These are phyloP conservation scores for Marronus borbonicus DNA, from an alignment of 2,888 invertebrate genomes.

Conservation along the genomic window DNA sequence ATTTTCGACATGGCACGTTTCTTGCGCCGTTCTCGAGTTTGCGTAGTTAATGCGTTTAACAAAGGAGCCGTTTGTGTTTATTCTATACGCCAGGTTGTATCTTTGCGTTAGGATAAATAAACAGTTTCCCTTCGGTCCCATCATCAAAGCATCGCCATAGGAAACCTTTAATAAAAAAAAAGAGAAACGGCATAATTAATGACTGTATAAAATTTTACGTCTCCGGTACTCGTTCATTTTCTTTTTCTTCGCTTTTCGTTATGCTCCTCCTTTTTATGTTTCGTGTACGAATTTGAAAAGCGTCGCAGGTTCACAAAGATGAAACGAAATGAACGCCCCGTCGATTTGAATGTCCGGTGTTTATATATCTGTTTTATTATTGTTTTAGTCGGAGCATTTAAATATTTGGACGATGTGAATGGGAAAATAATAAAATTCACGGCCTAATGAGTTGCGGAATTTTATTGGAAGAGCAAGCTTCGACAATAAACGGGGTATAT, in stretches of 20 bases:
- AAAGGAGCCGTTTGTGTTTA: conserved; percentile 5
- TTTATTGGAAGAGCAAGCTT: too few relatives aligned
- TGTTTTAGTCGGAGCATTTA: too few relatives aligned
- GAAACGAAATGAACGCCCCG: too few relatives aligned
- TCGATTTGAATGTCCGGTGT: too few relatives aligned
- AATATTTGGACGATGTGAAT: too few relatives aligned
- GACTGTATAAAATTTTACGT: conserved; percentile 7
- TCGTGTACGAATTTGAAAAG: too few relatives aligned
- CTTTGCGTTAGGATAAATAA: conserved; percentile 17
- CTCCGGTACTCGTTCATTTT: conserved; percentile 2
- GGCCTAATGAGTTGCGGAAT: too few relatives aligned
- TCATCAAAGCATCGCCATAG: conserved; percentile 5
- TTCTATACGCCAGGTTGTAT: not conserved
- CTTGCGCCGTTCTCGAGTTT: not conserved
- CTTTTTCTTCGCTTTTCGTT: not conserved
- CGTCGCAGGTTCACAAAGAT: too few relatives aligned
- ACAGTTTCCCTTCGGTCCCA: not conserved
- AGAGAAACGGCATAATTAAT: conserved; percentile 6
- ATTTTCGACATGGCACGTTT: not conserved
- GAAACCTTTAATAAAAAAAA: conserved; percentile 7
- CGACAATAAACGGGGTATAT: too few relatives aligned
- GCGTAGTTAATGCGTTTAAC: conserved; percentile 12
- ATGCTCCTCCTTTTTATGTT: too few relatives aligned
- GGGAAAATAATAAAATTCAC: too few relatives aligned
- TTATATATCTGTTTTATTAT: too few relatives aligned